Evolutionary conservation across 2,888 invertebrate species (phyloP), one percentile per base, ranked within the genome.

Genomic region (Phalera bucephala): DNA sequence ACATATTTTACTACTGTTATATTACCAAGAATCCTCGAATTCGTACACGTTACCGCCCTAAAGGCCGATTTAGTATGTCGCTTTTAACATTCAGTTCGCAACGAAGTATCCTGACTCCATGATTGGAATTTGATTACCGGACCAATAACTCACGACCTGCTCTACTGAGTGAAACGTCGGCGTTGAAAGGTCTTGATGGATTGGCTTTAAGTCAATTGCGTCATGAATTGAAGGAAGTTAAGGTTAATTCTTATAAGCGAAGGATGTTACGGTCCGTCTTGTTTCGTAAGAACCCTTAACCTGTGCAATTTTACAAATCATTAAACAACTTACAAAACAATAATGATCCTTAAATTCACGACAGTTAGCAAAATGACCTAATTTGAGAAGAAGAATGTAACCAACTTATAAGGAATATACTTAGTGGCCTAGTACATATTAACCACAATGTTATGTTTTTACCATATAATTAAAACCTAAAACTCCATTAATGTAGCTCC

Each of bases 51-150:
- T 36, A 25, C 40, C 25, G 48, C 60, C 55, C 53, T 66, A 62
- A 64, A 69, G 67, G 71, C 46, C 64, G 65, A 60, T 63, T 61
- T 67, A 64, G 57, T 80, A 44, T 80, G 79, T 71, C 81, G 57
- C 63, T 48, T 49, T 83, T 78, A 66, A 52, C 58, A 83, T 81
- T 65, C 81, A 49, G 9, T 15, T 33, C 34, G 55, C 73, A 61
- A 65, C 37, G 26, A 36, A 39, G 69, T 46, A 80, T 79, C 73
- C 77, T 72, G 64, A 64, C 53, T 57, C 57, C 69, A 68, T 71
- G 73, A 67, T 70, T 57, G 58, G 78, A 76, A 80, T 78, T 62
- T 55, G 42, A 56, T 55, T 47, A 46, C 45, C 14, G 25, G 11
- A 22, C 71, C 58, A 66, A 10, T 39, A 13, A 30, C 36, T 15